Conservation (phyloP, 2,888 invertebrate species). For the Theretra japonica region DNA sequence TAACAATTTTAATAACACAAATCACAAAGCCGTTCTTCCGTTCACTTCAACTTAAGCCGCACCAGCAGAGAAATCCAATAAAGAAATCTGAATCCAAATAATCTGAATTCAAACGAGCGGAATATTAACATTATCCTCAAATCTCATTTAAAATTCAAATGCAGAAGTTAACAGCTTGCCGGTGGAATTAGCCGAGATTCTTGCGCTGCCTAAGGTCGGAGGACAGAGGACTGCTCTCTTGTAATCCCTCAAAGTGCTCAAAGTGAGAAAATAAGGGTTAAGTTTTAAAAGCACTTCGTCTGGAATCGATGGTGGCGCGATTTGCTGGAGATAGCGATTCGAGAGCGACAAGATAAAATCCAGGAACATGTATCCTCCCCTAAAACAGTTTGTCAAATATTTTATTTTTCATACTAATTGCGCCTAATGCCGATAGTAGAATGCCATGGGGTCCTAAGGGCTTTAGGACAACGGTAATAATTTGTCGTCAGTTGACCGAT, state of each 20-base stretch:
- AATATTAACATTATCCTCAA: slow-evolving; percentile 11
- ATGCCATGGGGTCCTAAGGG: no score
- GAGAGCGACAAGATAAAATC: no score
- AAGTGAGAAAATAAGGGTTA: slow-evolving; percentile 81
- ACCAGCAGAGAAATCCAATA: no score
- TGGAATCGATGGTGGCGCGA: slow-evolving; percentile 41
- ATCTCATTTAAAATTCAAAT: slow-evolving; percentile 25
- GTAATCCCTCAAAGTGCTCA: slow-evolving; percentile 78
- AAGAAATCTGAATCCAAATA: neutral
- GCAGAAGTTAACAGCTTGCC: slow-evolving; percentile 18
- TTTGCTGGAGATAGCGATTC: neutral
- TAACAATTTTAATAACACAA: neutral
- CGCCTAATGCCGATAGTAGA: no score
- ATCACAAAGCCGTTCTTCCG: no score
- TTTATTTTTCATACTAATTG: no score
- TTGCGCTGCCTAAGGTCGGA: slow-evolving; percentile 24
- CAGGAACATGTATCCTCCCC: no score
- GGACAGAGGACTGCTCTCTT: slow-evolving; percentile 40
- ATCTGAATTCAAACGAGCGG: slow-evolving; percentile 2
- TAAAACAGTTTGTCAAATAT: no score
- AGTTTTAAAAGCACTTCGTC: slow-evolving; percentile 78
- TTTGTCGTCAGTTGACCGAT: no score
- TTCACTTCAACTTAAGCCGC: no score
- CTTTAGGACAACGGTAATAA: no score
- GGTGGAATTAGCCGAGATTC: slow-evolving; percentile 26